Evolutionary conservation across 2,888 invertebrate genomes (phyloP).

Genomic region (Eilema sororculum): DNA sequence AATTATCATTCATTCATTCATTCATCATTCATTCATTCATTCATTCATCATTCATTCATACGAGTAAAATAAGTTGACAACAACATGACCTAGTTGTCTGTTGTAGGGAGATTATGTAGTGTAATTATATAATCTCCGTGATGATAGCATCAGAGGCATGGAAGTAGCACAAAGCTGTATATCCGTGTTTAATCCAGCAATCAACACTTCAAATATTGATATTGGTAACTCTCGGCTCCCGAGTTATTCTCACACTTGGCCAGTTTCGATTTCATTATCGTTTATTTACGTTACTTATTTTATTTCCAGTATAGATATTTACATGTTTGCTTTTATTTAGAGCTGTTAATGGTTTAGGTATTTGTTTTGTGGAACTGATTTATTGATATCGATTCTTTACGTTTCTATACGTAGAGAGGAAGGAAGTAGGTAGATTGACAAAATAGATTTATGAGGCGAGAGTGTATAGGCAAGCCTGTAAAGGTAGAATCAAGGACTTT

Average conservation of each 20-base stretch:
- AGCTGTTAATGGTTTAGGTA: background rate
- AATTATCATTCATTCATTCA: too few relatives aligned
- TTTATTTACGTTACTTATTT: background rate
- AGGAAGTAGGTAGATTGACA: too few relatives aligned
- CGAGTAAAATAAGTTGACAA: background rate
- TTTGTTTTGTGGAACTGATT: background rate
- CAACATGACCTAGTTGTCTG: background rate
- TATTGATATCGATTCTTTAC: background rate
- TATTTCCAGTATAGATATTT: slow-evolving; percentile 1
- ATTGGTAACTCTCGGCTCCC: slow-evolving; percentile 42
- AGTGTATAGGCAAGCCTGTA: too few relatives aligned
- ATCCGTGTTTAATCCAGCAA: slow-evolving; percentile 54
- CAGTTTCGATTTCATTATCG: slow-evolving; percentile 44
- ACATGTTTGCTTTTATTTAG: slow-evolving; percentile 4
- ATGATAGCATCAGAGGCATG: slow-evolving; percentile 35
- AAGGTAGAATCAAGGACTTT: too few relatives aligned
- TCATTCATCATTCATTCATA: too few relatives aligned
- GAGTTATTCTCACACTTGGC: slow-evolving; percentile 41
- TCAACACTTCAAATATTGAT: slow-evolving; percentile 54
- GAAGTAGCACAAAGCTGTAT: slow-evolving; percentile 41
- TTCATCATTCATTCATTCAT: too few relatives aligned
- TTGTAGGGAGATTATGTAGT: background rate
- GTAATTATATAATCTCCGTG: background rate
- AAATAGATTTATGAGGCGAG: too few relatives aligned
- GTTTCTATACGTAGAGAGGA: background rate